Evolutionary conservation across 2,888 invertebrate species (phyloP).

Genomic region (Mesopsocus fuscifrons): DNA sequence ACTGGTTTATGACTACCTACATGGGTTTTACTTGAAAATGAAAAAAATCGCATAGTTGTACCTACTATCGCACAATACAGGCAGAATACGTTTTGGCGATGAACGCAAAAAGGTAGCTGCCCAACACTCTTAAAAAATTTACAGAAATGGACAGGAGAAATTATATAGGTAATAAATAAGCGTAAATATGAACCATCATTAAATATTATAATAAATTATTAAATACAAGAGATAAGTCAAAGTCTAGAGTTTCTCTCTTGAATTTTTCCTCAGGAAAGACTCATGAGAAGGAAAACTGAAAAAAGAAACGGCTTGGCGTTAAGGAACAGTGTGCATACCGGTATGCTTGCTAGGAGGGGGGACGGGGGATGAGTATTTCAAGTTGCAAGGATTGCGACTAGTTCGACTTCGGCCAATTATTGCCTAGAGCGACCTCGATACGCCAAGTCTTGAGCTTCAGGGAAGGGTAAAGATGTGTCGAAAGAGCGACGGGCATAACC

Average conservation of each 20-base stretch:
- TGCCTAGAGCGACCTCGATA: slow-evolving; percentile 10
- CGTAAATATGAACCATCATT: too few relatives aligned
- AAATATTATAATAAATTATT: background rate
- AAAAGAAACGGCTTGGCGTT: background rate
- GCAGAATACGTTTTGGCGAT: too few relatives aligned
- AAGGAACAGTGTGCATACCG: background rate
- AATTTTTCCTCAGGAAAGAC: background rate
- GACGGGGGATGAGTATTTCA: too few relatives aligned
- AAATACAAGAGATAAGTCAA: background rate
- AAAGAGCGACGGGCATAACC: slow-evolving; percentile 21
- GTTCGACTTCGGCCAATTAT: background rate
- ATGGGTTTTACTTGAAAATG: too few relatives aligned
- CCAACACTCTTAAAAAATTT: too few relatives aligned
- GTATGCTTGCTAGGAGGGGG: too few relatives aligned
- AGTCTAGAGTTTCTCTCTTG: background rate
- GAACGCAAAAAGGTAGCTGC: too few relatives aligned
- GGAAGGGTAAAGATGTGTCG: slow-evolving; percentile 4
- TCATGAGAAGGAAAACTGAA: background rate
- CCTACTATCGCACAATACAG: too few relatives aligned
- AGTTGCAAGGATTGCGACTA: background rate
- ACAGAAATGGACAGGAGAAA: too few relatives aligned
- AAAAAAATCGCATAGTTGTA: too few relatives aligned
- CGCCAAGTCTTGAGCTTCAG: slow-evolving; percentile 12
- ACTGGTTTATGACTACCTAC: too few relatives aligned
- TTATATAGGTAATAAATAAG: too few relatives aligned